Base-by-base conservation (phyloP, 2,113 vertebrate species). In the Scomber japonicus region DNA sequence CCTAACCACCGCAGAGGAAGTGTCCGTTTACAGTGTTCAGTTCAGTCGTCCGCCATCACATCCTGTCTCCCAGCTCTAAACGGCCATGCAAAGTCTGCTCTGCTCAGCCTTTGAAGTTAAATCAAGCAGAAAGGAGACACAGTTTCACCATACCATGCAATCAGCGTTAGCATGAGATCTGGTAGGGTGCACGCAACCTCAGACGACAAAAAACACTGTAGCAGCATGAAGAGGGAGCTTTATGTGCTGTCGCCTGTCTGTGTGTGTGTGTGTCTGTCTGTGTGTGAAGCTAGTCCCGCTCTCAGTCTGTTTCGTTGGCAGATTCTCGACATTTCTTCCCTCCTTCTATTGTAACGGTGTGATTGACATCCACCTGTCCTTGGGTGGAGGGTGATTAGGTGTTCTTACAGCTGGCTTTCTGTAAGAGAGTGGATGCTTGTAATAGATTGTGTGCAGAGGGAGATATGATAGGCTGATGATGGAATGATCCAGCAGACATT, bases 1-100 rank as follows among this genome's bases (percentile, higher is more conserved):
- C 83, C 85, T 86, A 81, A 72, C 85, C 79, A 78, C 89, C 64
- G 24, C 78, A 91, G 79, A 92, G 92, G 91, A 92, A 92, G 91
- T 90, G 88, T 92, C 88, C 75, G 51, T 91, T 92, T 91, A 92
- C 89, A 91, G 81, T 46, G 71, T 53, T 71, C 86, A 86, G 85
- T 82, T 93, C 77, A 86, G 85, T 75, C 87, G 88, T 89, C 84
- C 69, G 54, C 87, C 85, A 90, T 88, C 83, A 88, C 89, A 89
- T 92, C 89, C 84, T 84, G 89, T 91, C 86, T 89, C 85, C 64
- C 30, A 51, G 79, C 84, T 86, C 82, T 76, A 84, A 88, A 82
- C 63, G 68, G 81, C 80, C 68, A 85, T 35, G 49, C 15, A n/a
- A 88, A 72, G 71, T 60, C 64, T 19, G 73, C 67, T 71, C 70